Base-by-base conservation (phyloP, 2,888 invertebrate genomes). In the Macrosoma leucophasiata region DNA sequence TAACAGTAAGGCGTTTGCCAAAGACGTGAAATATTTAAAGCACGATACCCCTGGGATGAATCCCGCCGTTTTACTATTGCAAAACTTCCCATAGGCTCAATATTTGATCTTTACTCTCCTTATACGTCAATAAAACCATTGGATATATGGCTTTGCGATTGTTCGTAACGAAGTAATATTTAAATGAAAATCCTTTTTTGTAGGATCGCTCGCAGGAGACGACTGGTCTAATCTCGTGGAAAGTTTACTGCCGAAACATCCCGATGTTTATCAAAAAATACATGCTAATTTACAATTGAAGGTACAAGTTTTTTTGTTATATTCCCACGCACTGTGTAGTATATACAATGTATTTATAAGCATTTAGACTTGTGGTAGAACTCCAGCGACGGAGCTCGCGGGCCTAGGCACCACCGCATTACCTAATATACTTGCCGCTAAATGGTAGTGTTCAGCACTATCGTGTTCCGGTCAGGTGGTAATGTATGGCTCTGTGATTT, bases 151-250 rank as follows among this genome's bases (percentile, higher is more conserved):
- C 24, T 24, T 13, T 3, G n/a, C 13, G 24, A 9, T 7, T 13
- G 24, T 25, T 25, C n/a, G 10, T 9, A 7, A 13, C 6, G 13
- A 24, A 9, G 5, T 14, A 13, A 13, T 13, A 23, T 23, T n/a
- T 23, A 13, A 13, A 3, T 23, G 6, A 13, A 13, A 23, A 23
- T 8, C 29, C 40, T 36, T 42, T 43, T 29, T 65, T 69, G n/a
- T 65, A 88, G 88, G 77, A 48, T 84, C 86, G 2, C 62, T 86
- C 29, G 75, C 72, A n/a, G 88, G 87, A 36, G 82, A 85, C 23
- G 87, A 88, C 53, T 88, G 88, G 88, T 86, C 84, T 3, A 81
- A 84, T 50, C 51, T 87, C 25, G 86, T 87, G 39, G 86, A 87
- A 50, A 73, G 63, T 41, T 50, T 87, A 33, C 55, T 88, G 13